Evolutionary conservation across 2,888 invertebrate species (phyloP).

Genomic region (Criorhina ranunculi): DNA sequence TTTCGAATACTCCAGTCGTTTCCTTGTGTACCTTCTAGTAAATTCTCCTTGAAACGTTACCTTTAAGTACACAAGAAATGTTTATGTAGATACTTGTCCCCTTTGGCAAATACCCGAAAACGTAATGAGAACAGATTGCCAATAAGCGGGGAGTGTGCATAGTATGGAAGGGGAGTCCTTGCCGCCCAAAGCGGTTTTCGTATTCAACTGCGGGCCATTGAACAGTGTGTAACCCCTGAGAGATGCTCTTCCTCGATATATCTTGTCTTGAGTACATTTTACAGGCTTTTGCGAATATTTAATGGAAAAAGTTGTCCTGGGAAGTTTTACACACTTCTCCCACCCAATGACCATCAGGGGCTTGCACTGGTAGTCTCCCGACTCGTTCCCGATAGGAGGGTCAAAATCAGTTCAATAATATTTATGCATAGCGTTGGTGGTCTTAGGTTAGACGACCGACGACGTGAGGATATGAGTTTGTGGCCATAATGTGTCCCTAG

Average conservation of each 20-base stretch:
- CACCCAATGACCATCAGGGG: background rate
- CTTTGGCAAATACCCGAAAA: constrained; percentile 12
- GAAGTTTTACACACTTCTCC: constrained; percentile 6
- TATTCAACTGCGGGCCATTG: constrained; percentile 23
- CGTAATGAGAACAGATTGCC: constrained; percentile 16
- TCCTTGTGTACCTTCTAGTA: constrained; percentile 8
- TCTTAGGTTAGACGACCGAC: background rate
- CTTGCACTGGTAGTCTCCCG: background rate
- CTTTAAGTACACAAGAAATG: constrained; percentile 9
- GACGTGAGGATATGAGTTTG: background rate
- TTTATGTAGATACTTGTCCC: background rate
- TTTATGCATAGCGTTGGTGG: constrained; percentile 19
- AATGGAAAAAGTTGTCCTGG: constrained; percentile 45
- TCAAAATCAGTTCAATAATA: constrained; percentile 32
- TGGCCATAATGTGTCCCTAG: constrained; percentile 23
- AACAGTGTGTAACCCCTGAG: constrained; percentile 7
- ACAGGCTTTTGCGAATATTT: constrained; percentile 33
- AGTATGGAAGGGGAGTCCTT: background rate
- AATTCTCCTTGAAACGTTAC: background rate
- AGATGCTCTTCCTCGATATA: constrained; percentile 17
- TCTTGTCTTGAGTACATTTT: constrained; percentile 22
- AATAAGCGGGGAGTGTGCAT: constrained; percentile 1
- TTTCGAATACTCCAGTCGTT: constrained; percentile 1
- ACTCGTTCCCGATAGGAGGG: background rate
- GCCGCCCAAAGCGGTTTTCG: background rate